Conservation (phyloP, 2,888 invertebrate species). For the Ptychoptera albimana region DNA sequence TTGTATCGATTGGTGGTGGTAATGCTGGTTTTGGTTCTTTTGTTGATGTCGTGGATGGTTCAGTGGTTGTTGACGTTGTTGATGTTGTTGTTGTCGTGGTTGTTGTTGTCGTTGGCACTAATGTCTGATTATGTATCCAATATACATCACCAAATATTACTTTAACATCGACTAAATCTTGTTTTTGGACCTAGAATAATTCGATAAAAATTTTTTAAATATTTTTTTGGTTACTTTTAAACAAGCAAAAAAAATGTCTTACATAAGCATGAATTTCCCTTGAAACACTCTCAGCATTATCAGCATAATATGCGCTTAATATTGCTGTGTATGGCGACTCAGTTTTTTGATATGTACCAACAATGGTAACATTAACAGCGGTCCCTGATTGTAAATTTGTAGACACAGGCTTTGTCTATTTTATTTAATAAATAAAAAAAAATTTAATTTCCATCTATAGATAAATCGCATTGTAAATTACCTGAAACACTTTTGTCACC, state of each 20-base stretch:
- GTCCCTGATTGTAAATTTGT: slow-evolving; percentile 59
- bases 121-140: slow-evolving; percentile 54
- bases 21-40: slow-evolving; percentile 33
- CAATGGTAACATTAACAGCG: slow-evolving; percentile 64
- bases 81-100: slow-evolving; percentile 41
- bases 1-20: slow-evolving; percentile 28
- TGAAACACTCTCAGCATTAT: slow-evolving; percentile 23
- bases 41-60: slow-evolving; percentile 34
- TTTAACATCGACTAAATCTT: slow-evolving; percentile 48
- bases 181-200: slow-evolving; percentile 32
- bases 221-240: no score
- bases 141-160: slow-evolving; percentile 62
- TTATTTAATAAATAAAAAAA: neutral
- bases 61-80: slow-evolving; percentile 41
- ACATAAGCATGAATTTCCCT: slow-evolving; percentile 25
- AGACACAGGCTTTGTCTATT: slow-evolving; percentile 33
- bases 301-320: slow-evolving; percentile 40
- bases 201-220: neutral
- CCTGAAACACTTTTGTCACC: slow-evolving; percentile 52
- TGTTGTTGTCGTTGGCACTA: slow-evolving; percentile 63
- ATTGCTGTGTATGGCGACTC: slow-evolving; percentile 61
- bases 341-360: slow-evolving; percentile 53
- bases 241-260: no score
- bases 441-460: slow-evolving; percentile 30
- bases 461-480: slow-evolving; percentile 37